Evolutionary conservation across 2,888 invertebrate species (phyloP), one percentile per base, ranked within the genome.

Genomic region (Graphium colonna): DNA sequence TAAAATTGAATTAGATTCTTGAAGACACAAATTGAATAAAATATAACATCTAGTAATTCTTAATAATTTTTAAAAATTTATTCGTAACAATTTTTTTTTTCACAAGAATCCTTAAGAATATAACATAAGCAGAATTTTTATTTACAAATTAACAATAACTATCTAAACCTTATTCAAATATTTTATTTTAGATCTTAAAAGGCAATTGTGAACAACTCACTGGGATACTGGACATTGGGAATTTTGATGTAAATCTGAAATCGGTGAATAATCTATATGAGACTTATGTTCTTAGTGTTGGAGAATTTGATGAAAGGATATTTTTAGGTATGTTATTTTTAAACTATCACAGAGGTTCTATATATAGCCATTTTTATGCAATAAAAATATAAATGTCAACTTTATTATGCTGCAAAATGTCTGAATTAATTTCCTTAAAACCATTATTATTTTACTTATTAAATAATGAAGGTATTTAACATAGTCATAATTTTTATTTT

Each of bases 231-330:
- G 95, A 97, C 60, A 87, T 93, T 21, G 91, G 92, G 10, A 92
- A 93, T 71, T 98, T 97, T 86, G 97, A 98, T 66, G 87, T 90
- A 13, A 98, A 98, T 85, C 92, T 94, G 28, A 96, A 95, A 86
- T 94, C 94, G 63, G 88, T 98, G 36, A 96, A 95, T 64, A 95
- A 94, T 76, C 90, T 93, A 9, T 99, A 99, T 78, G 98, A 98
- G 75, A 95, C 95, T 49, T 96, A 95, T 79, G 95, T 98, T 17
- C 87, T 98, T 36, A 96, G 94, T 75, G 95, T 95, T 57, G 98
- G 98, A 0, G 97, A 98, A 79, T 96, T 99, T 80, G 99, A 99
- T 79, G 99, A 99, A 82, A 92, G 98, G 71, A 96, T 99, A 80
- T 97, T 99, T 86, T 91, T 98, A 69, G 95, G 95, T 91, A 91